These are phyloP conservation scores for Malachius bipustulatus DNA, from an alignment of 2,888 invertebrate genomes.

Conservation along the genomic window DNA sequence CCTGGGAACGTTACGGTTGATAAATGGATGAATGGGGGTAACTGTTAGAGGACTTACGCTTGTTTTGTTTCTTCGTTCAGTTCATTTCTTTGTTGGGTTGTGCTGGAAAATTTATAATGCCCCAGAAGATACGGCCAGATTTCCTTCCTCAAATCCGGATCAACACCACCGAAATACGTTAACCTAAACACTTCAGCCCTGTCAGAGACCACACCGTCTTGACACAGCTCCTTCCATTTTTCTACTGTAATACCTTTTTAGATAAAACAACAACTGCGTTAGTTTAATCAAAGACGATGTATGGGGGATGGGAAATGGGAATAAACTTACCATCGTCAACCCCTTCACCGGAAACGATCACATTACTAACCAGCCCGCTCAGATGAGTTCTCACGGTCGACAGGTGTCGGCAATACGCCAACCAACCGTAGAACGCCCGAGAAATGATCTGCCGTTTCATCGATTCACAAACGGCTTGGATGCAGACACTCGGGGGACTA, in stretches of 20 bases:
- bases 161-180: constrained; percentile 80
- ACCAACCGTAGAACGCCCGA: constrained; percentile 92
- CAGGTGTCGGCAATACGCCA: constrained; percentile 86
- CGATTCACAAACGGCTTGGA: constrained; percentile 70
- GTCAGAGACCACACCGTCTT: constrained; percentile 49
- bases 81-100: constrained; percentile 49
- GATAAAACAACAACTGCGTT: background rate
- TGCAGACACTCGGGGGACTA: constrained; percentile 34
- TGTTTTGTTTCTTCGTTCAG: constrained; percentile 57
- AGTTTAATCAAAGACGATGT: too few species aligned
- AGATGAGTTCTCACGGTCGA: constrained; percentile 87
- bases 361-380: constrained; percentile 71
- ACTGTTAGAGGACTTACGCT: constrained; percentile 25
- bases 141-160: constrained; percentile 61
- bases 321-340: constrained; percentile 40
- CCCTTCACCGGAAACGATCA: constrained; percentile 55
- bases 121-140: constrained; percentile 86
- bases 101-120: constrained; percentile 71
- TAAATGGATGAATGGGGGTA: background rate
- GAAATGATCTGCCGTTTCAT: constrained; percentile 93
- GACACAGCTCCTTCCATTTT: constrained; percentile 57
- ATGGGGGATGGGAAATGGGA: too few species aligned
- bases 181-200: constrained; percentile 66
- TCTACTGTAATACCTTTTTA: constrained; percentile 54
- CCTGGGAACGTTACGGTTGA: constrained; percentile 30